Percentiles rank a stretch among this genome's conserved stretches.
phyloP scores from a whole-genome alignment of 2,113 vertebrate genomes.

The Potamarius usumacintae region DNA sequence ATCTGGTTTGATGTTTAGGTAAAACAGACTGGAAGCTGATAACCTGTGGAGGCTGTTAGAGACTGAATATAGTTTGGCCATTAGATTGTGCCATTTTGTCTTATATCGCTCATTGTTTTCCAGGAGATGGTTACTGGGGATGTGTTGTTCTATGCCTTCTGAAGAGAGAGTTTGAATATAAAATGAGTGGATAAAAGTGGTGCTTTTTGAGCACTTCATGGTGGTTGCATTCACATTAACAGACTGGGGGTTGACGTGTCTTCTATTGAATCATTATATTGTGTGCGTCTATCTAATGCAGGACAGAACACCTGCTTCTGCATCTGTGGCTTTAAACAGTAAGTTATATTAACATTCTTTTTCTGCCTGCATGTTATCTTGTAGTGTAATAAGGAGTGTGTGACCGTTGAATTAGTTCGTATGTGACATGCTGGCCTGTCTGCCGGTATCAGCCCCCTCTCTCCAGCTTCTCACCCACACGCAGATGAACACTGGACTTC shows the following conservation, averaged over 20 bases:
- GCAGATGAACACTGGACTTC: constrained; percentile 99
- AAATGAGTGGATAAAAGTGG: not conserved
- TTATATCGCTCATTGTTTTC: not conserved
- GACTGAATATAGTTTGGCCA: not conserved
- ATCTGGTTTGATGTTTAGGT: constrained; percentile 18
- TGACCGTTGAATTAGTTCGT: constrained; percentile 83
- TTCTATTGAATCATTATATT: not conserved
- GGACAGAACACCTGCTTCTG: not conserved
- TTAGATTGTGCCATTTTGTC: not conserved
- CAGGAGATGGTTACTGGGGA: not conserved
- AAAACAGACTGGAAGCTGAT: constrained; percentile 21
- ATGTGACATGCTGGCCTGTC: constrained; percentile 96
- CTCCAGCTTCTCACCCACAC: constrained; percentile 89
- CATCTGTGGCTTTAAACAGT: not conserved
- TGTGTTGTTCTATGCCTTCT: not conserved
- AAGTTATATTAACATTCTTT: not conserved
- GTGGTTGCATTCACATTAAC: not conserved
- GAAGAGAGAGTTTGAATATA: not conserved
- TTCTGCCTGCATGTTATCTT: constrained; percentile 52
- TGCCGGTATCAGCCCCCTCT: constrained; percentile 90
- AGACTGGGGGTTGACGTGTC: not conserved
- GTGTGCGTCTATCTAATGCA: not conserved
- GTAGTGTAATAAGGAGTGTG: constrained; percentile 82
- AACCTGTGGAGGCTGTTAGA: not conserved
- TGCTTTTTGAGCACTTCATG: not conserved